Evolutionary conservation across 2,797 vertebrate genomes (phyloP).

Genomic region (Molossus molossus): DNA sequence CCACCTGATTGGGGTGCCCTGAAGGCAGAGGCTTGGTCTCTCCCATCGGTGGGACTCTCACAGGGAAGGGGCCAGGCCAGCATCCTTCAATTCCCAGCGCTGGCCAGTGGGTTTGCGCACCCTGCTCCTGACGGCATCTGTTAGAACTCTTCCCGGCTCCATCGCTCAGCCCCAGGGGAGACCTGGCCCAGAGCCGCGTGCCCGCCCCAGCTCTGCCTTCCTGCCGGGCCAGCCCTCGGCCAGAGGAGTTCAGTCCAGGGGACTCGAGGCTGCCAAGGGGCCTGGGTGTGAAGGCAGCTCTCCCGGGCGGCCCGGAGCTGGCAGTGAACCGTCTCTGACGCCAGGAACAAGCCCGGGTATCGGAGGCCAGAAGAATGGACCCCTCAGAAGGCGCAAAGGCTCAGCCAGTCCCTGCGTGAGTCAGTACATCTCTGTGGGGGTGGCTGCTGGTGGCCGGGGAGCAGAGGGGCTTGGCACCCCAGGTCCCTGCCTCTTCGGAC

Average conservation of each 20-base stretch:
- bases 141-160: background rate
- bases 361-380: background rate
- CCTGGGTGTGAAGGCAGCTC: background rate
- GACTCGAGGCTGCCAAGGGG: background rate
- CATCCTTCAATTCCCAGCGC: accelerated
- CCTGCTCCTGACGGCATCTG: accelerated
- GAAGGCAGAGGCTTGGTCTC: background rate
- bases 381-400: background rate
- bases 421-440: accelerated
- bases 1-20: too few species aligned
- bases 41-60: background rate
- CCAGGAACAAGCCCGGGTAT: background rate
- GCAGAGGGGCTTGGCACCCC: background rate
- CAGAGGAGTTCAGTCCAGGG: background rate
- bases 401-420: accelerated
- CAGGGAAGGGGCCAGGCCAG: background rate
- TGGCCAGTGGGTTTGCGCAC: background rate
- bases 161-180: accelerated
- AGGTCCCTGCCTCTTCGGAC: background rate
- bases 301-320: background rate
- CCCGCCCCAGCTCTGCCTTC: background rate
- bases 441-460: background rate
- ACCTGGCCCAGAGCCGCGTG: accelerated
- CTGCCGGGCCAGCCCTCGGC: background rate
- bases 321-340: background rate